Evolutionary conservation across 2,888 invertebrate species (phyloP), one percentile per base, ranked within the genome.

Genomic region (Agonopterix alstromeriana): DNA sequence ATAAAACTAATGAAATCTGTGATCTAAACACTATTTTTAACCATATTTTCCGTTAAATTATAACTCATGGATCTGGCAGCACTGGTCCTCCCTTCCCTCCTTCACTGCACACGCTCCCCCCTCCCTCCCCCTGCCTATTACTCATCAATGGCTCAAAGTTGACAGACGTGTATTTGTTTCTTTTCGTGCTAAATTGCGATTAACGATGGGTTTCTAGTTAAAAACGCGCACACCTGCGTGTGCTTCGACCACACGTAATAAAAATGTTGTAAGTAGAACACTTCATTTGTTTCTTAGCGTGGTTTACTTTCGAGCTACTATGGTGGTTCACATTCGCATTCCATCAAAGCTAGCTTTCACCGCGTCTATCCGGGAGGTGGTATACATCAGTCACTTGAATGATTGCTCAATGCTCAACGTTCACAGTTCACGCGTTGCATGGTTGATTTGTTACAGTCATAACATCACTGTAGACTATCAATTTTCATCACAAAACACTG

Each of bases 201-300:
- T 91, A 54, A 92, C 88, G 90, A 95, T 95, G 93, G 92, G 90
- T 91, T 91, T 91, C 91, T 95, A 95, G 92, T 91, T 82, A 78
- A 71, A 73, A 83, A 85, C 82, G 73, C 84, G 93, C 93, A 92
- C 93, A 93, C 93, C 91, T 90, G 84, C 89, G 93, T 93, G 93
- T 93, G 93, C 93, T 90, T 83, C 78, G 86, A 46, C 83, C 89
- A 85, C 82, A 81, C 87, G 73, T 79, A 73, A 89, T 80, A 73
- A 86, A 81, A 74, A 94, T 94, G 94, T 82, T 90, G 93, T 94
- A 88, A 93, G 93, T 93, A 85, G 27, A 27, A 27, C 27, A 27
- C 5, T 27, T 27, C 27, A 27, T 27, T 27, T 27, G 27, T 27
- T 27, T 27, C 27, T 27, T 5, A 27, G 35, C 49, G 48, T 61